These are phyloP conservation scores for Leptinotarsa tumamoca DNA, from an alignment of 2,888 invertebrate genomes.

Conservation along the genomic window DNA sequence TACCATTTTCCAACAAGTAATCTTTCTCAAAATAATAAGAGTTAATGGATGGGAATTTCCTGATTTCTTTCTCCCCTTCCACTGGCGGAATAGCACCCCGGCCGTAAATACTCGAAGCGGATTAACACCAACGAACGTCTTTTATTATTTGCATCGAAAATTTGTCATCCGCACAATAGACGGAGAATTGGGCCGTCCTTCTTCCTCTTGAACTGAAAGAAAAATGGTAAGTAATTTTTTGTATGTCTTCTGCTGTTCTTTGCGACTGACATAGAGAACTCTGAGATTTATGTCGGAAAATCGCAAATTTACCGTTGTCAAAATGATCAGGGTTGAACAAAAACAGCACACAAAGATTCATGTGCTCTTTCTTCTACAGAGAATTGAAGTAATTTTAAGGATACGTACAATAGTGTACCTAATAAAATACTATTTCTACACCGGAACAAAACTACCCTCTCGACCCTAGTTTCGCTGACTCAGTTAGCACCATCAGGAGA, in stretches of 20 bases:
- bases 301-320: not conserved
- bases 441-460: too few relatives aligned
- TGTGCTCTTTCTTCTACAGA: too few relatives aligned
- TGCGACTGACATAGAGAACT: slow-evolving; percentile 15
- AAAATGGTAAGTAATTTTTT: slow-evolving; percentile 19
- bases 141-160: slow-evolving; percentile 15
- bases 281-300: slow-evolving; percentile 6
- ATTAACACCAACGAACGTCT: slow-evolving; percentile 19
- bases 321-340: not conserved
- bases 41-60: too few relatives aligned
- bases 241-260: slow-evolving; percentile 13
- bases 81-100: not conserved
- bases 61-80: not conserved
- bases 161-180: slow-evolving; percentile 18
- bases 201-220: slow-evolving; percentile 6
- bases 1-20: too few relatives aligned
- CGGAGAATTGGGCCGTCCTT: slow-evolving; percentile 2
- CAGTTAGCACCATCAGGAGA: too few relatives aligned
- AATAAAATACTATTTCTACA: too few relatives aligned
- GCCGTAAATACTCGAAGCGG: not conserved
- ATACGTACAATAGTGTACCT: too few relatives aligned
- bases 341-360: not conserved
- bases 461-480: too few relatives aligned
- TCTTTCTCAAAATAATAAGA: too few relatives aligned
- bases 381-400: too few relatives aligned